Evolutionary conservation across 2,888 invertebrate genomes (phyloP).

Genomic region (Eremobia ochroleuca): DNA sequence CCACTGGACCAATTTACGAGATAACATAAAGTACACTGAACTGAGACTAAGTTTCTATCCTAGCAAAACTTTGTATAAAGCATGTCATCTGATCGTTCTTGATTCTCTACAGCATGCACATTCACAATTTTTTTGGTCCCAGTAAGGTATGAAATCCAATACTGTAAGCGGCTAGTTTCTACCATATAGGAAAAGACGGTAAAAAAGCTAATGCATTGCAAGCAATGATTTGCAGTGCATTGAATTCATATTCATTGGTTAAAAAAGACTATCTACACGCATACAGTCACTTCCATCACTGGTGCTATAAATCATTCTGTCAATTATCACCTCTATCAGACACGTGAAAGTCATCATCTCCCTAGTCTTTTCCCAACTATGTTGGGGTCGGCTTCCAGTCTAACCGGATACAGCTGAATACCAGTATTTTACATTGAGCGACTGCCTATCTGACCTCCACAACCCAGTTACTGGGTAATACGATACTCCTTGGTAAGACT

Average conservation of each 20-base stretch:
- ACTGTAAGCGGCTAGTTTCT: conserved; percentile 12
- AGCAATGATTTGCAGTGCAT: conserved; percentile 22
- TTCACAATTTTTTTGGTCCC: not conserved
- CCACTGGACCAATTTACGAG: conserved; percentile 66
- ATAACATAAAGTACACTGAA: conserved; percentile 60
- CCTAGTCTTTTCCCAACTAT: too few species aligned
- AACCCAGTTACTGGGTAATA: too few species aligned
- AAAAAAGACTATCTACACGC: conserved; percentile 14
- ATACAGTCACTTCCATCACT: conserved; percentile 17
- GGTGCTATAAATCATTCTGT: conserved; percentile 41
- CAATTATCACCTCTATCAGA: conserved; percentile 24
- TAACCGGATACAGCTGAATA: too few species aligned
- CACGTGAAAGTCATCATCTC: conserved; percentile 45
- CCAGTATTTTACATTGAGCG: too few species aligned
- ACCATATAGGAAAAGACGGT: conserved; percentile 13
- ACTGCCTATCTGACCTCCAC: too few species aligned
- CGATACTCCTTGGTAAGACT: too few species aligned
- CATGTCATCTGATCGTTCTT: not conserved
- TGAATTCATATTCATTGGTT: conserved; percentile 21
- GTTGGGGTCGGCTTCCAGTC: too few species aligned
- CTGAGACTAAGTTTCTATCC: conserved; percentile 23
- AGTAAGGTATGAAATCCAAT: conserved; percentile 8
- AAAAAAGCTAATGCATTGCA: conserved; percentile 24
- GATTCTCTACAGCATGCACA: not conserved
- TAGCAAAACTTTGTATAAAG: conserved; percentile 19